Percentiles rank a stretch among this genome's conserved stretches.
These are phyloP conservation scores for Smutsia temminckii DNA, from an alignment of 2,797 vertebrate genomes.

Conservation along the genomic window DNA sequence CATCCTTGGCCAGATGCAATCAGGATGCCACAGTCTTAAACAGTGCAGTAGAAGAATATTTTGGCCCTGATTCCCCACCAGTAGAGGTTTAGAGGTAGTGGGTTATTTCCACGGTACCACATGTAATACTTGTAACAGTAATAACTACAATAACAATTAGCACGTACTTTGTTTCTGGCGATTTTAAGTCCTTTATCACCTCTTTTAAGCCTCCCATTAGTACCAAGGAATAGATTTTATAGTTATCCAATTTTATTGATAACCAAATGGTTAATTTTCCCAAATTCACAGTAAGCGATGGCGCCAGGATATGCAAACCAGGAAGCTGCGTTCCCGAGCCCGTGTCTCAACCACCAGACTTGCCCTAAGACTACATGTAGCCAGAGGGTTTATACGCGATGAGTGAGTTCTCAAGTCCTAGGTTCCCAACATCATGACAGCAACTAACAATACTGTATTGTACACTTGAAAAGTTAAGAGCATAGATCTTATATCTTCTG, in stretches of 20 bases:
- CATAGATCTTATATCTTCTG: neutral
- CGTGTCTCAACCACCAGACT: neutral
- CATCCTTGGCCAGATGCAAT: neutral
- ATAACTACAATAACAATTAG: neutral
- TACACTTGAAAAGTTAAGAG: neutral
- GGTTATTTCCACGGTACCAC: neutral
- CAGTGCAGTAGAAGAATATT: neutral
- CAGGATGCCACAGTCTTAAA: neutral
- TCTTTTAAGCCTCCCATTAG: neutral
- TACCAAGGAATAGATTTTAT: neutral
- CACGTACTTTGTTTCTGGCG: neutral
- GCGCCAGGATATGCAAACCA: neutral
- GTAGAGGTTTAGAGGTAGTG: neutral
- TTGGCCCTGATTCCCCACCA: too few species aligned
- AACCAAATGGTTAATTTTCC: neutral
- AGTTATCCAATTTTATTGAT: neutral
- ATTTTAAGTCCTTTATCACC: neutral
- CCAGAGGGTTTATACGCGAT: neutral
- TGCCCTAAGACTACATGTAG: neutral
- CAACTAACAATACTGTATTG: neutral
- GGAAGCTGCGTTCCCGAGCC: neutral
- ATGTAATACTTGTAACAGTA: neutral
- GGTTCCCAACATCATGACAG: too few species aligned
- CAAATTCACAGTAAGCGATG: neutral
- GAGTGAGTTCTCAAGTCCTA: neutral